Base-by-base conservation (phyloP, 92 coral and sea anemone species). In the Zoanthus gigantus region DNA sequence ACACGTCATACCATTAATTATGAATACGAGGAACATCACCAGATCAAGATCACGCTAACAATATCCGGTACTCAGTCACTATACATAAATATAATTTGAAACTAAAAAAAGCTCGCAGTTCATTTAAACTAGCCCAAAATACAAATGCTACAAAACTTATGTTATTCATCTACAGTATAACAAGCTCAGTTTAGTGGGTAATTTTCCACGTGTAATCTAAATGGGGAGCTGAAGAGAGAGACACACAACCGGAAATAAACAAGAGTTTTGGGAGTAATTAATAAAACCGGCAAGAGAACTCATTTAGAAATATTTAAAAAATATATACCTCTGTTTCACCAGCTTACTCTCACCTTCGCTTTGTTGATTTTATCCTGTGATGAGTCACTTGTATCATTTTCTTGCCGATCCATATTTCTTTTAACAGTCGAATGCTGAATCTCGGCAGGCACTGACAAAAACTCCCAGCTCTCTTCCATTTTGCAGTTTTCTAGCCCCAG, bases 401-500 rank as follows among this genome's bases (percentile, higher is more conserved):
- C 61, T 2, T 1, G 45, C 11, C 10, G 23, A 37, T 81, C 85
- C 85, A 81, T 81, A 13, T 47, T 63, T 81, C 47, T 81, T 9
- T 30, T 46, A 0, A 81, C 61, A 18, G 85, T 81, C 1, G 85
- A 81, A 66, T 81, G 85, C 76, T 81, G 75, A 66, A 81, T 81
- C 63, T 81, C 85, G 0, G 85, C 75, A 17, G 85, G 85, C 13
- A 81, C 85, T 0, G 74, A 81, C 5, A 81, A 34, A 34, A 81
- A 45, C 65, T 81, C 85, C 85, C 85, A 81, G 63, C 85, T 81
- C 44, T 81, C 85, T 53, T 81, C 85, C 85, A 81, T 81, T 56
- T 81, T 81, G 75, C 57, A 66, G 9, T 76, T 52, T 69, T 6
- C 85, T 81, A 81, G 75, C 46, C 18, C 76, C 32, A 65, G 61